Base-by-base conservation (phyloP, 2,888 invertebrate genomes). In the Drosophila nr. medialis region DNA sequence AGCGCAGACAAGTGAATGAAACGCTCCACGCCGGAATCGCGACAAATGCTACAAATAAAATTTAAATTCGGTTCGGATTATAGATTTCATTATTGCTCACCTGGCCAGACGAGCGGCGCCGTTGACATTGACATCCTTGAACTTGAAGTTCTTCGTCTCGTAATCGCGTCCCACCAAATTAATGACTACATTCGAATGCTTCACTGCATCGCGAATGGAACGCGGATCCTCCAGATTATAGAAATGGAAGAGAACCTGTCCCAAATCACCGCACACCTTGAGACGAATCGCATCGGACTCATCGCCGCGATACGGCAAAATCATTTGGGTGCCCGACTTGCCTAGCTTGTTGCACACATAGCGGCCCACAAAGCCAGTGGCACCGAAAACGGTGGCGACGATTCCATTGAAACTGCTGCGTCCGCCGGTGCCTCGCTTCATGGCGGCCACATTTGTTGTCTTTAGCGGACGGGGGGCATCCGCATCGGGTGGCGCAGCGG, bases 381-480 rank as follows among this genome's bases (percentile, higher is more conserved):
- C 95, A 60, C 99, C 99, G 92, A 99, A 99, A 1, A 99, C 97
- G n/a, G 99, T 99, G n/a, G 98, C 98, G 3, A 99, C 98, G 64
- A 97, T 94, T 0, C 99, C 99, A 93, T 97, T 99, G 93, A 99
- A 99, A 91, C 99, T 99, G 82, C 97, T 96, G 40, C 99, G 95
- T 24, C 99, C 99, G 18, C 98, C 98, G 27, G 97, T 97, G 34
- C 98, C 98, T 77, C 96, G 94, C 92, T 96, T 97, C 91, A 97
- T 94, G 0, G 95, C 93, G 11, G 96, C 94, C 63, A 95, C 91
- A 93, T 96, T 96, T 73, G 94, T 94, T 59, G 92, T 94, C 75
- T 93, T 93, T 29, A 93, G 74, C 3, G 92, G 92, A 36, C 93
- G 92, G 27, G 92, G 91, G 3, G 75, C 81, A 56, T 93, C 92